These are phyloP conservation scores for Hylaeus anthracinus DNA, from an alignment of 1,140 invertebrate genomes.

Conservation along the genomic window DNA sequence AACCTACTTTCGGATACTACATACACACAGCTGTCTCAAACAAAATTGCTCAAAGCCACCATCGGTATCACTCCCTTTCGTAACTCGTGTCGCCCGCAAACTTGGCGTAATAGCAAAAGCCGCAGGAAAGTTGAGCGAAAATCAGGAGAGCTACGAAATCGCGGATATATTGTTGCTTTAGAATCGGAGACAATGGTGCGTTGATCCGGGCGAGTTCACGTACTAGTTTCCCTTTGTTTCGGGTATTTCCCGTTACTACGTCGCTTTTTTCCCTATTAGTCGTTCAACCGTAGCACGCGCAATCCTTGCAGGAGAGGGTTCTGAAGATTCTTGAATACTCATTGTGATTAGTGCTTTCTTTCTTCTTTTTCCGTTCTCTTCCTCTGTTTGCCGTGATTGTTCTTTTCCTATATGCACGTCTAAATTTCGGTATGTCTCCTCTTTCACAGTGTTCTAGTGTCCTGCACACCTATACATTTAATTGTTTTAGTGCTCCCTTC, in stretches of 20 bases:
- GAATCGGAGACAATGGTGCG: conserved; percentile 41
- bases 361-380: too few species aligned
- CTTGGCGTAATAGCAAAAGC: not conserved
- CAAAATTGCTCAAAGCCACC: too few species aligned
- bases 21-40: too few species aligned
- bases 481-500: not conserved
- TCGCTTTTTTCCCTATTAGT: conserved; percentile 16
- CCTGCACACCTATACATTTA: too few species aligned
- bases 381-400: not conserved
- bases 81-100: too few species aligned
- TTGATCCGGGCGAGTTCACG: conserved; percentile 14
- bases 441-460: not conserved
- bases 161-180: conserved; percentile 24
- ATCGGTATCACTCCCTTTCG: too few species aligned
- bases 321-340: conserved; percentile 53
- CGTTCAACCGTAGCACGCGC: conserved; percentile 24
- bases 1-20: too few species aligned
- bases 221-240: conserved; percentile 21
- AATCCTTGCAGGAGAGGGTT: conserved; percentile 20
- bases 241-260: conserved; percentile 13
- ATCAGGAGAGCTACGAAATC: conserved; percentile 19
- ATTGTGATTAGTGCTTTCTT: conserved; percentile 47
- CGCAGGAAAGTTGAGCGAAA: conserved; percentile 8
- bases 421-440: not conserved
- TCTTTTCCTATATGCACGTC: not conserved